Evolutionary conservation across 1,140 invertebrate species (phyloP), one percentile per base, ranked within the genome.

Genomic region (Scaptomyza graminum): DNA sequence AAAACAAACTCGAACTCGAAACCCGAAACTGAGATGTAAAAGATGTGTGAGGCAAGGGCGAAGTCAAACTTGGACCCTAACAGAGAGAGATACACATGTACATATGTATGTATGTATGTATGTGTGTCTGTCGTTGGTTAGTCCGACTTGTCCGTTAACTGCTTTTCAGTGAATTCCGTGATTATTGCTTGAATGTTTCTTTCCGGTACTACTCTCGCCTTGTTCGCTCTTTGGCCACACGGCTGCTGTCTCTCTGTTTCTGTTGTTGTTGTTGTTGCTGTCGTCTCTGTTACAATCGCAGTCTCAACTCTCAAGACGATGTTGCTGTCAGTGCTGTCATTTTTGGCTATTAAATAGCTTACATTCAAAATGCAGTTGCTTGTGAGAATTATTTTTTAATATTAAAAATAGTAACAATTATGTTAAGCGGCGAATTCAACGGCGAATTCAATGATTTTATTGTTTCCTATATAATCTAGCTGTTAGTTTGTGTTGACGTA

Each of bases 181-280:
- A 87, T 87, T 87, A 87, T 87, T 87, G 83, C 83, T 79, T 88
- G 83, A 87, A 87, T 87, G 84, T 87, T 87, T 87, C 83, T 87
- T 87, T 87, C 83, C 83, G 83, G 83, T 87, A 87, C 64, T 31
- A 31, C 28, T 25, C 25, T 59, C 71, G 47, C 65, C 65, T 77
- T 57, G 66, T 70, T 77, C 57, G 71, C 74, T 71, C 63, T 55
- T 31, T 70, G 46, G 41, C 54, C 43, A 28, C 57, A 39, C 55
- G 25, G 22, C 28, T 15, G 52, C 52, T 55, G 18, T 51, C 18
- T 31, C 13, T 51, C 49, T 31, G 22, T 51, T 46, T 31, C 25
- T 13, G 11, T 31, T 31, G 28, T 34, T 34, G 31, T 34, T 34
- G 31, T 34, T 34, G 31, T 9, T 34, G 31, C 2, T 34, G 8